Conservation (phyloP, 2,113 vertebrate species). For the Equus przewalskii region DNA sequence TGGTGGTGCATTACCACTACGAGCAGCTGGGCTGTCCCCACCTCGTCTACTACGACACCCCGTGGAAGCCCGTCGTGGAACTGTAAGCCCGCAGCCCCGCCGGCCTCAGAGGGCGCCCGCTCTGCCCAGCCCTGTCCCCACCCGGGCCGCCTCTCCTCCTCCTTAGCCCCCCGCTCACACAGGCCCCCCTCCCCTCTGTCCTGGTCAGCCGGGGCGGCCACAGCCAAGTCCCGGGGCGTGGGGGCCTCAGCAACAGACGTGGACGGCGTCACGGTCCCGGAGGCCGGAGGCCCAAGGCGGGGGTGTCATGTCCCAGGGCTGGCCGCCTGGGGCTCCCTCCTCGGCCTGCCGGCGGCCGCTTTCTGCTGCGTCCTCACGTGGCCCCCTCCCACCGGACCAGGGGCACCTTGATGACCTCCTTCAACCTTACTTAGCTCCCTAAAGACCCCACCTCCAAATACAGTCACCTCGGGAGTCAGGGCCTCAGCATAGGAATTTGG, state of each 20-base stretch:
- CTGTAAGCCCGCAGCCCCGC: constrained; percentile 55
- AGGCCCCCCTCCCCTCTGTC: background rate
- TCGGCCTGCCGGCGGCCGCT: background rate
- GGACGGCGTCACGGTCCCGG: background rate
- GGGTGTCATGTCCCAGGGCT: background rate
- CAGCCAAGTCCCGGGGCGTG: background rate
- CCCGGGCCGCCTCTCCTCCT: background rate
- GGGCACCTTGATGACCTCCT: background rate
- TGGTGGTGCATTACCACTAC: background rate
- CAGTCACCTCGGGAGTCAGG: background rate
- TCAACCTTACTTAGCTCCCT: background rate
- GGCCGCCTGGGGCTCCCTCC: background rate
- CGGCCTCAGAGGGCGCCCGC: no score
- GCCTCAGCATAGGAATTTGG: background rate
- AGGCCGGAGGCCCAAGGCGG: background rate
- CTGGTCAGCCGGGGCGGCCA: background rate
- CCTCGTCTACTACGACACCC: constrained; percentile 66
- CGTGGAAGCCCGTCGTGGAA: constrained; percentile 71
- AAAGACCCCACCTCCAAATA: background rate
- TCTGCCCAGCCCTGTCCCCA: background rate
- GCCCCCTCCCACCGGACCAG: background rate
- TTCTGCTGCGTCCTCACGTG: background rate
- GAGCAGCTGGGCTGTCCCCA: constrained; percentile 69
- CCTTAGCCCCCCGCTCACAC: background rate
- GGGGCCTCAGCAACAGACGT: background rate